Conservation (phyloP, 1,140 invertebrate species). For the Thaumatotibia leucotreta region DNA sequence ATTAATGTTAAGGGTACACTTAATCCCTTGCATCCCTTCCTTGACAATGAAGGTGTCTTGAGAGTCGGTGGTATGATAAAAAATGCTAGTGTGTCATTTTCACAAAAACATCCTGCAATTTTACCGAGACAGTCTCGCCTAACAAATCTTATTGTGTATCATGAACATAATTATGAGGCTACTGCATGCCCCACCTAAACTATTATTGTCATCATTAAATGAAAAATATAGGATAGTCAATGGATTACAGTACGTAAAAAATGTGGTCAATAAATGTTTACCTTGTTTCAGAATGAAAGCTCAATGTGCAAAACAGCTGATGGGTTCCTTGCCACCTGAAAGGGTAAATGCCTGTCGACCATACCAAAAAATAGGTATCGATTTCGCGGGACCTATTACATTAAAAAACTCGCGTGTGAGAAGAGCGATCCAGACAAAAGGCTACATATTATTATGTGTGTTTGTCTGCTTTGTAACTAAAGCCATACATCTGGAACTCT, state of each 20-base stretch:
- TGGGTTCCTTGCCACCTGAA: neutral
- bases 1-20: no score
- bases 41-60: neutral
- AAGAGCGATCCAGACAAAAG: neutral
- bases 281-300: neutral
- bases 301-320: neutral
- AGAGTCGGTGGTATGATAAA: neutral
- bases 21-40: neutral
- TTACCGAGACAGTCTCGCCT: neutral
- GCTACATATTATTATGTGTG: neutral
- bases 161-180: neutral
- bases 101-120: neutral
- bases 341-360: neutral
- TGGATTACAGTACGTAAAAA: neutral
- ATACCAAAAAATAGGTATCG: neutral
- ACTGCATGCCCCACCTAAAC: neutral
- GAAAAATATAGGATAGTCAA: neutral
- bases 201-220: neutral
- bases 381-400: neutral
- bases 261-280: neutral
- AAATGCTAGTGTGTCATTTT: neutral
- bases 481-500: constrained; percentile 20
- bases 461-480: constrained; percentile 4
- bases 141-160: neutral
- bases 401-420: neutral